These are phyloP conservation scores for Tricholauxania praeusta DNA, from an alignment of 2,888 invertebrate species.

Conservation along the genomic window DNA sequence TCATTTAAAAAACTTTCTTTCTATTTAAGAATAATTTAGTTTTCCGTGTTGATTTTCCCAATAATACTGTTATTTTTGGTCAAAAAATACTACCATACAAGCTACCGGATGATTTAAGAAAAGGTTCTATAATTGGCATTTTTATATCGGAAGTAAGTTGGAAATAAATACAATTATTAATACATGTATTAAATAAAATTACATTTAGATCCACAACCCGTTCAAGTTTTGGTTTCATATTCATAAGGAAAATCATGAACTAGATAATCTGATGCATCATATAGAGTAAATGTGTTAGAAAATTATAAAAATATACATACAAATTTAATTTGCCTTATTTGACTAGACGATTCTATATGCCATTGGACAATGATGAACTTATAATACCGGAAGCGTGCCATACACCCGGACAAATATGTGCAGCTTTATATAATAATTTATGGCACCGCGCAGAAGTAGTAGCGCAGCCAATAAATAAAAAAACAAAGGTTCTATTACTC, in stretches of 20 bases:
- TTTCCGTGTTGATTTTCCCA: conserved; percentile 56
- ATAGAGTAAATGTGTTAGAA: conserved; percentile 56
- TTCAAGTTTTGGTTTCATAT: conserved; percentile 60
- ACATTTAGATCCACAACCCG: conserved; percentile 56
- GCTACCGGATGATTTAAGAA: conserved; percentile 34
- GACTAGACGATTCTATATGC: conserved; percentile 51
- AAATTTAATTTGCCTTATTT: not conserved
- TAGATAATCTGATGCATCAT: conserved; percentile 51
- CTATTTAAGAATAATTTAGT: conserved; percentile 54
- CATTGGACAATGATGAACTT: conserved; percentile 41
- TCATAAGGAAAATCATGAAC: conserved; percentile 51
- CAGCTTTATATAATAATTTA: conserved; percentile 44
- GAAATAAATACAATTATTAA: not conserved
- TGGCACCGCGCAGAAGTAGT: conserved; percentile 62
- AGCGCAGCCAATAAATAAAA: conserved; percentile 43
- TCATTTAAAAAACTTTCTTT: not conserved
- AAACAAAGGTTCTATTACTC: conserved; percentile 51
- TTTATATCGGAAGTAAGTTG: conserved; percentile 53
- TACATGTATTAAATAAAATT: not conserved
- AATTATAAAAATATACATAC: not conserved
- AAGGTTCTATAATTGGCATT: conserved; percentile 47
- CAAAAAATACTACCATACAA: conserved; percentile 47
- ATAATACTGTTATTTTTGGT: conserved; percentile 52
- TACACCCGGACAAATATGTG: conserved; percentile 58
- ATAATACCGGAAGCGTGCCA: conserved; percentile 53